These are phyloP conservation scores for Mesorhabditis spiculigera DNA, from an alignment of 2,888 invertebrate species.

Conservation along the genomic window DNA sequence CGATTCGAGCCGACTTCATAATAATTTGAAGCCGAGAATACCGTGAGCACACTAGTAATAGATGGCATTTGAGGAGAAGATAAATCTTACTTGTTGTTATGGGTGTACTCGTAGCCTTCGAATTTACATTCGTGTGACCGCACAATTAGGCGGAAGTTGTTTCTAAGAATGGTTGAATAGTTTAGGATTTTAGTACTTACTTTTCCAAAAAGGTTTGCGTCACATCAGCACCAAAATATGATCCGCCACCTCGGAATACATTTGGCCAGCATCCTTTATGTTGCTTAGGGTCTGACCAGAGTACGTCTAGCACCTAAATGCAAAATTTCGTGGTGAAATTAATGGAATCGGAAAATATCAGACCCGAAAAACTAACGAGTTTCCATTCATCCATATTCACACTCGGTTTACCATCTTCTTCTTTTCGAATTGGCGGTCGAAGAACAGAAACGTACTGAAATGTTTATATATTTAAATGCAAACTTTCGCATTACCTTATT, in stretches of 20 bases:
- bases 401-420: slow-evolving; percentile 26
- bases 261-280: slow-evolving; percentile 76
- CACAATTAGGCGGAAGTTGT: slow-evolving; percentile 68
- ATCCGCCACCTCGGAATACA: slow-evolving; percentile 73
- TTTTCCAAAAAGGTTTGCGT: slow-evolving; percentile 75
- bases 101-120: slow-evolving; percentile 83
- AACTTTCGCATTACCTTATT: slow-evolving; percentile 64
- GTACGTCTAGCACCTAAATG: slow-evolving; percentile 78
- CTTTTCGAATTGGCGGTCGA: slow-evolving; percentile 71
- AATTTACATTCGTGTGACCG: slow-evolving; percentile 89
- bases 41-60: slow-evolving; percentile 75
- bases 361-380: slow-evolving; percentile 58
- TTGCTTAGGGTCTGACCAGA: slow-evolving; percentile 86
- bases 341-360: background rate
- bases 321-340: background rate
- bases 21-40: slow-evolving; percentile 95
- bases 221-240: slow-evolving; percentile 87
- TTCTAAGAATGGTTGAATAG: slow-evolving; percentile 27
- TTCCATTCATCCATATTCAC: slow-evolving; percentile 81
- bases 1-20: slow-evolving; percentile 73
- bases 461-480: background rate
- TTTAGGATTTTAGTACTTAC: slow-evolving; percentile 62
- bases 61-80: background rate
- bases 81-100: slow-evolving; percentile 63
- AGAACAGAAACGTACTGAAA: slow-evolving; percentile 79